Evolutionary conservation across 2,888 invertebrate genomes (phyloP), one percentile per base, ranked within the genome.

Genomic region (Boloria selene): DNA sequence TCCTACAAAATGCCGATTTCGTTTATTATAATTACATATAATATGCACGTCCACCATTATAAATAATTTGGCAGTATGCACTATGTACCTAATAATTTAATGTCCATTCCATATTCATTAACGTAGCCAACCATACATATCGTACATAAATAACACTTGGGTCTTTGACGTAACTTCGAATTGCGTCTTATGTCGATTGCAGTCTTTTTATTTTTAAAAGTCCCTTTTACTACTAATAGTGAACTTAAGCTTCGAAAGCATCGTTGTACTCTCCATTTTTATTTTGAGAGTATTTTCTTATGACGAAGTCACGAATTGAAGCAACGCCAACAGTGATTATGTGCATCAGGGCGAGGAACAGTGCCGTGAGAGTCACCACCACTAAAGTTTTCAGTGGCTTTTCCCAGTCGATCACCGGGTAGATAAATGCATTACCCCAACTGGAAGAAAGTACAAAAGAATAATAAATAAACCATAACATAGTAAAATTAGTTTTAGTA

Each of bases 361-460:
- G 80, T 10, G 94, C 93, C 10, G 95, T 95, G 49, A 95, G 93
- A 0, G 94, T 86, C 72, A 95, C 94, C 67, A 96, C 93, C 18
- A 95, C 88, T 69, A 94, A 82, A 4, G 96, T 94, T 73, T 91
- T 90, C 56, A 93, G 89, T 0, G 96, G 96, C 76, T 94, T 95
- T 54, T 94, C 92, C 97, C 97, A 97, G 88, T 97, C 95, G 73
- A 97, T 92, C 70, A 96, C 94, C 44, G 95, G 94, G 84, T 97
- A 97, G 77, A 97, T 95, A 81, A 94, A 95, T 52, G 92, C 90
- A 73, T 94, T 88, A 64, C 95, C 95, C 84, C 94, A 93, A 72
- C 95, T 95, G 84, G 55, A 92, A 38, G 45, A 45, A 22, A 4
- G 3, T 5, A 54, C 3, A 10, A 63, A 64, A 16, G 22, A 31